Evolutionary conservation across 53 echinoderm and acorn worm genomes (phyloP).

Genomic region (Mesocentrotus franciscanus): DNA sequence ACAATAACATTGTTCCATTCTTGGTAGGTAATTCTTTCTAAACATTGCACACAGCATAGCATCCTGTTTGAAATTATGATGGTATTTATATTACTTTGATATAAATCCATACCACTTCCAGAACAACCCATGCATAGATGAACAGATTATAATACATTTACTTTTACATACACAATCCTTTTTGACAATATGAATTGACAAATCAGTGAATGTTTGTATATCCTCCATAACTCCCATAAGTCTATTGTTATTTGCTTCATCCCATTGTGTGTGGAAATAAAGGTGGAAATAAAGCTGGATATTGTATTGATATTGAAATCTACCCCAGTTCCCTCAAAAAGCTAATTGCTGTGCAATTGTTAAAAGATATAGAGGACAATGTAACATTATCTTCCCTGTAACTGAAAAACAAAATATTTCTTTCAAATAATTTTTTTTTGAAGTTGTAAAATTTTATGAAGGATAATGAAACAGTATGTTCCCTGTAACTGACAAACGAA

Average conservation of each 20-base stretch:
- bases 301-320: not conserved
- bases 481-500: too few relatives aligned
- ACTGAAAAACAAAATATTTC: too few relatives aligned
- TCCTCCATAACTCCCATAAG: not conserved
- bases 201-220: not conserved
- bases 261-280: not conserved
- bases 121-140: not conserved
- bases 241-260: not conserved
- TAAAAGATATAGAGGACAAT: too few relatives aligned
- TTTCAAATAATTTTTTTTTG: too few relatives aligned
- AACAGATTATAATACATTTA: not conserved
- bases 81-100: not conserved
- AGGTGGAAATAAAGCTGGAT: not conserved
- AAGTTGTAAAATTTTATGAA: too few relatives aligned
- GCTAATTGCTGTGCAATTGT: not conserved
- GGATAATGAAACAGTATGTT: too few relatives aligned
- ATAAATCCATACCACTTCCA: not conserved
- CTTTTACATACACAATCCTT: not conserved
- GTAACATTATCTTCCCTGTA: too few relatives aligned
- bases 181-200: not conserved
- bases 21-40: not conserved
- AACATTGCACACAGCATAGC: not conserved
- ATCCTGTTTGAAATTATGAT: conserved; percentile 2
- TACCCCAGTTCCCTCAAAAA: not conserved
- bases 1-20: not conserved